Conservation (phyloP, 2,797 vertebrate genomes). For the Poecilia picta region DNA sequence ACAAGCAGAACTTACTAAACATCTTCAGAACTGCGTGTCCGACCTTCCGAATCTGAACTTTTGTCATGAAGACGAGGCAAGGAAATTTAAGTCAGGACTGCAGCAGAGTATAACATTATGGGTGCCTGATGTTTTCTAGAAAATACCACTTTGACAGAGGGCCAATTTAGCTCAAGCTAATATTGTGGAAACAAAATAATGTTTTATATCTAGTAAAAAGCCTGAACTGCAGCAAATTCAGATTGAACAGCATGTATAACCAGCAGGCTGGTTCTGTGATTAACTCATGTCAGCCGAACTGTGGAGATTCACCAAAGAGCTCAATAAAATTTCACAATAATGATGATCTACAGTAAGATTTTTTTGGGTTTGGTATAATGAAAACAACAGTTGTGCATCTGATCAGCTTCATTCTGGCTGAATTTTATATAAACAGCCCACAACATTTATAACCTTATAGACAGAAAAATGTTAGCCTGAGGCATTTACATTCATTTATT, state of each 20-base stretch:
- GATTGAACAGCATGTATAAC: no score
- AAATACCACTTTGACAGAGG: neutral
- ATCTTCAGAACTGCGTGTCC: neutral
- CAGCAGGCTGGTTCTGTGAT: neutral
- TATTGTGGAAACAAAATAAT: neutral
- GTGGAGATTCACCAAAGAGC: no score
- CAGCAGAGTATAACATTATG: neutral
- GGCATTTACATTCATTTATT: neutral
- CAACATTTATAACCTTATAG: neutral
- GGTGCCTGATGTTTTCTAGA: neutral
- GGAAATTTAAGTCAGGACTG: neutral
- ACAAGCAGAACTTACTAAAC: neutral
- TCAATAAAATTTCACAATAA: no score
- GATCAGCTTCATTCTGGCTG: neutral
- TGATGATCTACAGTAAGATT: no score
- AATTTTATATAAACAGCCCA: neutral
- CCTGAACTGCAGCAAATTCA: no score
- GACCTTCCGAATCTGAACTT: neutral
- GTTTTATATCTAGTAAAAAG: no score
- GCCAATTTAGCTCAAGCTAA: neutral
- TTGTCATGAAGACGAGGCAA: neutral
- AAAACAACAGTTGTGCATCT: neutral
- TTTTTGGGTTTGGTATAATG: neutral
- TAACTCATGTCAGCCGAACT: neutral
- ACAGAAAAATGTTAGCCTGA: neutral